Conservation (phyloP, 2,888 invertebrate genomes). For the Synergus japonicus region DNA sequence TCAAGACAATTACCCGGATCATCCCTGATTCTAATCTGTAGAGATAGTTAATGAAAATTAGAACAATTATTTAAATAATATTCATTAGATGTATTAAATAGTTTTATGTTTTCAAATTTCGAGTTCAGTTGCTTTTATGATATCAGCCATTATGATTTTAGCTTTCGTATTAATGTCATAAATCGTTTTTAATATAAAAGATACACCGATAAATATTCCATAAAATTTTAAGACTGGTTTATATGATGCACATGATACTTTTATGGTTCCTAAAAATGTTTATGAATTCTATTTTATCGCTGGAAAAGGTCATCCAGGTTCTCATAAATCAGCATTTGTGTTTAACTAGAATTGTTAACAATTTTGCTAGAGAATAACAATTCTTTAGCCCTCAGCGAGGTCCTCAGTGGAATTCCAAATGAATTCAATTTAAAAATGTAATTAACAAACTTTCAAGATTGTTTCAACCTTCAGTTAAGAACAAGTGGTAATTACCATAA, state of each 20-base stretch:
- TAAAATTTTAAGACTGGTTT: conserved; percentile 3
- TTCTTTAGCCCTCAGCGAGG: background rate
- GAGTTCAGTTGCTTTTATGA: conserved; percentile 1
- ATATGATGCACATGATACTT: background rate
- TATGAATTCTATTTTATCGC: background rate
- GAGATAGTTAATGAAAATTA: background rate
- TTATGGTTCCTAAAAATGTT: background rate
- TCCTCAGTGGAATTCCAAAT: background rate
- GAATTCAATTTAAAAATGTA: no score
- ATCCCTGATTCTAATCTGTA: no score
- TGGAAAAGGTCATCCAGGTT: background rate
- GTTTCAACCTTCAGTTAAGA: no score
- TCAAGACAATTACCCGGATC: background rate
- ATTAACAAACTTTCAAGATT: no score
- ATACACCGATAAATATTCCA: background rate
- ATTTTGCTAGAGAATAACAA: background rate
- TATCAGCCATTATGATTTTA: background rate
- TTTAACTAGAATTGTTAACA: background rate
- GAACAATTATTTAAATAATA: background rate
- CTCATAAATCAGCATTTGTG: background rate
- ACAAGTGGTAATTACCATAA: no score
- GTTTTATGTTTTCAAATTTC: background rate
- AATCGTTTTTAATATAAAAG: background rate
- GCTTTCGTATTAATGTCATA: background rate
- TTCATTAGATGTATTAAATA: no score